Percentiles rank a stretch among this genome's conserved stretches.
Evolutionary conservation across 2,888 invertebrate genomes (phyloP).

Genomic region (Boloria selene): DNA sequence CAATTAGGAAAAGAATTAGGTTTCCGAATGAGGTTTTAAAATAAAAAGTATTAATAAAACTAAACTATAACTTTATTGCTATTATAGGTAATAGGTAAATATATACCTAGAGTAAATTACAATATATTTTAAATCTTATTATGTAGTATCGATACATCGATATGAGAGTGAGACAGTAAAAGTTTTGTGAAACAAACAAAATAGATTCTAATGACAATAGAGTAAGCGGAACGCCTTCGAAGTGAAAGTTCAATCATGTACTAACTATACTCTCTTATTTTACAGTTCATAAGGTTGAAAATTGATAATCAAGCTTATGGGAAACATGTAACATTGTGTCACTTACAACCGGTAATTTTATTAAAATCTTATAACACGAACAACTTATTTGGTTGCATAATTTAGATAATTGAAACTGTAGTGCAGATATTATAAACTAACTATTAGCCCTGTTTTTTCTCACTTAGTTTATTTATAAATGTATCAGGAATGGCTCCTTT

Average conservation of each 20-base stretch:
- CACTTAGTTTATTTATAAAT: no score
- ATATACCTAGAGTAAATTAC: no score
- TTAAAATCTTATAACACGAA: constrained; percentile 9
- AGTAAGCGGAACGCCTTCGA: constrained; percentile 6
- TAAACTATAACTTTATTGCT: no score
- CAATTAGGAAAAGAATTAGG: no score
- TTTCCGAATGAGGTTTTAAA: no score
- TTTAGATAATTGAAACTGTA: not conserved
- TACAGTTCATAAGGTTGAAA: not conserved
- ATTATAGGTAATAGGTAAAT: no score
- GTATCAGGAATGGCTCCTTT: no score
- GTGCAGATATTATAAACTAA: no score
- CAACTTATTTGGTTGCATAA: not conserved
- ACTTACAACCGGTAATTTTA: constrained; percentile 7
- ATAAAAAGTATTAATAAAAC: no score
- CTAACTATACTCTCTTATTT: not conserved
- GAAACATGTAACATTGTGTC: constrained; percentile 13
- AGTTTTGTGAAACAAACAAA: constrained; percentile 13
- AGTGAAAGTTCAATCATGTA: constrained; percentile 14
- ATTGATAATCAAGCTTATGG: not conserved
- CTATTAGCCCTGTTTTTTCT: no score
- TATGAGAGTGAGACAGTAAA: not conserved
- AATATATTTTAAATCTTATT: no score
- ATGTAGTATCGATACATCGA: no score
- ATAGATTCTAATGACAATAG: constrained; percentile 14